phyloP scores from a whole-genome alignment of 2,113 vertebrate species.

The Damaliscus lunatus region DNA sequence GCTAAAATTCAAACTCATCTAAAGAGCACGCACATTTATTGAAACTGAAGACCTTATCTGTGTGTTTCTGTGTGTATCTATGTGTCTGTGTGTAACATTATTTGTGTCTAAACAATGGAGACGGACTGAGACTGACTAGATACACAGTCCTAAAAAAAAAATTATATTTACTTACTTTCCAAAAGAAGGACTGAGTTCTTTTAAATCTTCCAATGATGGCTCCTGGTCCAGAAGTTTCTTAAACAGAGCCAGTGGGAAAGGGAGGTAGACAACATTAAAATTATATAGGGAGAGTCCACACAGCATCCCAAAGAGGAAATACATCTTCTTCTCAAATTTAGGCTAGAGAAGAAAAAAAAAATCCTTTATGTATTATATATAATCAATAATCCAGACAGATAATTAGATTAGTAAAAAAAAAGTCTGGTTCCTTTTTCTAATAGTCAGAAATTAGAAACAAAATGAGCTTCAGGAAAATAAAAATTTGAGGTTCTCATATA shows the following conservation, averaged over 20 bases:
- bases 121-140: background rate
- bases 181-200: constrained; percentile 92
- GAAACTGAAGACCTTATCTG: background rate
- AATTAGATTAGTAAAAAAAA: background rate
- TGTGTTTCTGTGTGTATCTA: background rate
- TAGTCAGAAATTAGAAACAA: constrained; percentile 15
- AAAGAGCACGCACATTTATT: background rate
- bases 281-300: constrained; percentile 87
- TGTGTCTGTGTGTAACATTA: background rate
- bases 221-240: constrained; percentile 91
- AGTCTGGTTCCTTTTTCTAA: background rate
- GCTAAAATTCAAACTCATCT: background rate
- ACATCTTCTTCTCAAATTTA: constrained; percentile 70
- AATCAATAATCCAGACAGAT: background rate
- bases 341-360: constrained; percentile 34
- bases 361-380: background rate
- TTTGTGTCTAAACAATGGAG: background rate
- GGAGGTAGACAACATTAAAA: constrained; percentile 91
- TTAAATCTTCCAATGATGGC: constrained; percentile 90
- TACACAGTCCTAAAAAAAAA: background rate
- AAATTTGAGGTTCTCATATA: background rate
- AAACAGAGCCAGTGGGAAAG: constrained; percentile 93
- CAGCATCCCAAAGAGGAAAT: constrained; percentile 73
- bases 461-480: background rate
- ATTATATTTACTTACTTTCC: constrained; percentile 85